Percentiles rank a stretch among this genome's conserved stretches.
Conservation (phyloP, 2,113 vertebrate genomes). For the Vulpes lagopus region DNA sequence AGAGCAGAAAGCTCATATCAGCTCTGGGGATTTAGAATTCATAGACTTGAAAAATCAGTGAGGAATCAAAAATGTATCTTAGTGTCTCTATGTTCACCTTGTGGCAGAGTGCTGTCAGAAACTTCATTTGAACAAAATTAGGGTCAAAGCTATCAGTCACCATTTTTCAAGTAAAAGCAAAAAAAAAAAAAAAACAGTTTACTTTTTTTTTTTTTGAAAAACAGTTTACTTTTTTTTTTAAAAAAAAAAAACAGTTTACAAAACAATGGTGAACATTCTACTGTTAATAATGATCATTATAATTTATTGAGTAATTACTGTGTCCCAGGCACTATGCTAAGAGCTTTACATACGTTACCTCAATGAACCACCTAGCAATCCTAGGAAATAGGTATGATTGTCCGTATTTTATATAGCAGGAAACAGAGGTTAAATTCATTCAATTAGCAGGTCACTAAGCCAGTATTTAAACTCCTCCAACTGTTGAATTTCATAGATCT, state of each 20-base stretch:
- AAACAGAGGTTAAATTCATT: neutral
- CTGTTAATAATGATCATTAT: neutral
- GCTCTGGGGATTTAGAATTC: neutral
- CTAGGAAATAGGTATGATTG: neutral
- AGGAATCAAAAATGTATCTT: neutral
- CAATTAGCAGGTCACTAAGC: neutral
- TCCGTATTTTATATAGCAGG: neutral
- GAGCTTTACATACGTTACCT: neutral
- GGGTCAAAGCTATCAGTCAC: neutral
- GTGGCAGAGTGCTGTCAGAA: neutral
- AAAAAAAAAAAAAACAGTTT: neutral
- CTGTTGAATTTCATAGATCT: neutral
- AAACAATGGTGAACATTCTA: neutral
- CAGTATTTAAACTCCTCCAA: neutral
- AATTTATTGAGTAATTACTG: neutral
- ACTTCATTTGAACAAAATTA: neutral
- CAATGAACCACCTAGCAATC: neutral
- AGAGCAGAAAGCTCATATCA: neutral
- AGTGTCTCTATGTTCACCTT: neutral
- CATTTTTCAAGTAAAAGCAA: neutral
- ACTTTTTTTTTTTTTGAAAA: neutral
- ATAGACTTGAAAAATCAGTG: conserved; percentile 14
- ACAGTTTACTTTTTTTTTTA: neutral
- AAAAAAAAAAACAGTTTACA: neutral
- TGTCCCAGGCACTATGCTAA: neutral